Evolutionary conservation across 2,888 invertebrate species (phyloP).

Genomic region (Calephelis perditalis): DNA sequence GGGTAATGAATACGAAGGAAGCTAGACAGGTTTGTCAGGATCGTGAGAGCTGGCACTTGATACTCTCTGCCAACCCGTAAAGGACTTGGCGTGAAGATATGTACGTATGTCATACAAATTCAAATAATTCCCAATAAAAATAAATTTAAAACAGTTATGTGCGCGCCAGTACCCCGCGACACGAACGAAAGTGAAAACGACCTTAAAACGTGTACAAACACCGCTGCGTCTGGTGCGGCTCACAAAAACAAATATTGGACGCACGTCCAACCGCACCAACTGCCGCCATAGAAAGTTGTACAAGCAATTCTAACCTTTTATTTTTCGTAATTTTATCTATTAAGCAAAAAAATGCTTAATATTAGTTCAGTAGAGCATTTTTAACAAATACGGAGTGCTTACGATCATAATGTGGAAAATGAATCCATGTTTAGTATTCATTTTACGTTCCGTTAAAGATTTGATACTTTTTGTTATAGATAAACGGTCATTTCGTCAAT

Average conservation of each 20-base stretch:
- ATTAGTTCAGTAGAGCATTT: constrained; percentile 8
- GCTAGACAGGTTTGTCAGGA: too few species aligned
- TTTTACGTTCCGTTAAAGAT: too few species aligned
- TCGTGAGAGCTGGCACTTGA: too few species aligned
- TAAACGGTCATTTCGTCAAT: too few species aligned
- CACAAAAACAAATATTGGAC: constrained; percentile 65
- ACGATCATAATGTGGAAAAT: background rate
- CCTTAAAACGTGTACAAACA: constrained; percentile 60
- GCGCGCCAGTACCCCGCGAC: constrained; percentile 29
- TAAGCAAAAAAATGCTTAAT: constrained; percentile 6
- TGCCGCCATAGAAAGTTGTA: constrained; percentile 10
- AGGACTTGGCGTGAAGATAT: too few species aligned
- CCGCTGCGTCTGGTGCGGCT: constrained; percentile 39
- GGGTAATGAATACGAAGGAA: too few species aligned
- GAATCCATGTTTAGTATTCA: too few species aligned
- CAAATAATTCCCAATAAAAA: background rate
- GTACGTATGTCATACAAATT: background rate
- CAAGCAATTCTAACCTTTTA: constrained; percentile 8
- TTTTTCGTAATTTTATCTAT: constrained; percentile 8
- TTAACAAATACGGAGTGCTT: background rate
- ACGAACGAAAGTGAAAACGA: constrained; percentile 63
- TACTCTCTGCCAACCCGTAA: too few species aligned
- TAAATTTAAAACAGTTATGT: constrained; percentile 17
- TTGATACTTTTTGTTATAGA: too few species aligned
- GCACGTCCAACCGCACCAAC: constrained; percentile 35